Evolutionary conservation across 2,113 vertebrate genomes (phyloP), one percentile per base, ranked within the genome.

Genomic region (Caracal caracal): DNA sequence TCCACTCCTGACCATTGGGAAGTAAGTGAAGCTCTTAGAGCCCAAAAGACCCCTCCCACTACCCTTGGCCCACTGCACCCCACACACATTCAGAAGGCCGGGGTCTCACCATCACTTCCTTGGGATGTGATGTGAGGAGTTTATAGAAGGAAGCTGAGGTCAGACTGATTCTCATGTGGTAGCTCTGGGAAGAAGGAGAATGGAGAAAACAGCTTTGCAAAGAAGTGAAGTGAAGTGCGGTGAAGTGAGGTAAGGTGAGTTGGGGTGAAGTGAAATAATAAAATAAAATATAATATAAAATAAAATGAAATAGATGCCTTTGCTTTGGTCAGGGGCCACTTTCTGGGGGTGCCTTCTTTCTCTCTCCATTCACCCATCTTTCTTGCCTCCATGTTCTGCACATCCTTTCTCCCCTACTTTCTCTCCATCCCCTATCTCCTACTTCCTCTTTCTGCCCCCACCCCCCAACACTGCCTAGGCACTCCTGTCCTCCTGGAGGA

Each of bases 211-310:
- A n/a, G 24, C 17, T 53, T 87, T n/a, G 61, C 35, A 63, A 75
- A 75, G 71, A 43, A 75, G 43, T 28, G 24, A 43, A 65, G 63
- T 22, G 56, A 22, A 9, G 56, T 17, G 56, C 8, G 2, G 56
- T 17, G 20, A 22, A 2, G 56, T 17, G 56, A 22, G 0, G 56
- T 20, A 2, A 20, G 5, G 19, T 5, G 20, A 20, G 19, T 0
- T 6, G 56, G 16, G 19, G 20, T 12, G 61, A 65, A 43, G 40
- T 15, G 71, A 73, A 30, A 76, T 35, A 68, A 28, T 11, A 71
- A 53, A 35, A 35, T 37, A 22, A 71, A 71, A 49, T 30, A 43
- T 8, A 37, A 65, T 26, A 85, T 13, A 66, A 63, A 49, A 84
- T 49, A 53, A 53, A 87, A 88, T 40, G 43, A 73, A 81, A 92